These are phyloP conservation scores for Tyto alba DNA, from an alignment of 2,113 vertebrate species.

Conservation along the genomic window DNA sequence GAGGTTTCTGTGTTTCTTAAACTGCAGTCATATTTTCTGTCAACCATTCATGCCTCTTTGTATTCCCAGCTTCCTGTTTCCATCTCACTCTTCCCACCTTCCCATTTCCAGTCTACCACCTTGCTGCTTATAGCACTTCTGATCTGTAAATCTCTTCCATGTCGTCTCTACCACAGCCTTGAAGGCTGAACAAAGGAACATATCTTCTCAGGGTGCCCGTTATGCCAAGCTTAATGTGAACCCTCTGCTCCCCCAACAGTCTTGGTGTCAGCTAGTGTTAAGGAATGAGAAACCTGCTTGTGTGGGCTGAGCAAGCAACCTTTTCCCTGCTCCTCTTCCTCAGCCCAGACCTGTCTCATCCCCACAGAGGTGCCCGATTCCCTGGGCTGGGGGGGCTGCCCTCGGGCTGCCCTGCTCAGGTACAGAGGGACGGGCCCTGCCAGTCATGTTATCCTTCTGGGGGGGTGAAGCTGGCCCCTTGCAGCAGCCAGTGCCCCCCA, in stretches of 20 bases:
- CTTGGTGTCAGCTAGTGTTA: neutral
- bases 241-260: neutral
- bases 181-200: neutral
- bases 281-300: neutral
- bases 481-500: neutral
- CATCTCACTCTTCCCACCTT: neutral
- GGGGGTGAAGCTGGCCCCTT: neutral
- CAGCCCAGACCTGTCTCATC: neutral
- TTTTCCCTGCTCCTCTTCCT: neutral
- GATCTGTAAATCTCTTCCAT: neutral
- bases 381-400: neutral
- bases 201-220: neutral
- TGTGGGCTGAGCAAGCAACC: neutral
- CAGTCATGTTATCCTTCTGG: accelerated
- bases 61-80: neutral
- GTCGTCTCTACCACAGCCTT: neutral
- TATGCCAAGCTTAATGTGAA: neutral
- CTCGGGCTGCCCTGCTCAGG: neutral
- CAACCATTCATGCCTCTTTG: neutral
- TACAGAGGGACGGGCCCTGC: neutral
- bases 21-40: neutral
- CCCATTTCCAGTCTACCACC: neutral
- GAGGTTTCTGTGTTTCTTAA: neutral
- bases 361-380: accelerated
- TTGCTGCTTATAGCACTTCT: neutral